phyloP scores from a whole-genome alignment of 2,888 invertebrate species.

The Tenthredo mesomela region DNA sequence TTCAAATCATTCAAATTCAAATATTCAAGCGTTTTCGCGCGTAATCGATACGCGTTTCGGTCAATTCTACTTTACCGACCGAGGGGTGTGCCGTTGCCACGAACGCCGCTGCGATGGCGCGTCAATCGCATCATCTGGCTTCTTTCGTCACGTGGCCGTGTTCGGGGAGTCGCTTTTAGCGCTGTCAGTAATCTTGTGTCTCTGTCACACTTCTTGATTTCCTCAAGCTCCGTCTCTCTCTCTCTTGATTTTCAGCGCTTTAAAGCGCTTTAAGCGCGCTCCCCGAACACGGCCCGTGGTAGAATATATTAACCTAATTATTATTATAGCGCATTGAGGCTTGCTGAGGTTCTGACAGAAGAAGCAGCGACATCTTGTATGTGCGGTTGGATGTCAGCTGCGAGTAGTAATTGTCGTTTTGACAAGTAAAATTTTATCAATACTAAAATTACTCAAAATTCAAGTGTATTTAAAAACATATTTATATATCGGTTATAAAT shows the following conservation, averaged over 20 bases:
- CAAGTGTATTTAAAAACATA: background rate
- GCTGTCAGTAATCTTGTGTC: no score
- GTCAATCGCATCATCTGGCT: background rate
- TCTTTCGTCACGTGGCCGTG: background rate
- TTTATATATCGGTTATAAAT: background rate
- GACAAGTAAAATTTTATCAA: background rate
- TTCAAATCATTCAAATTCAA: no score
- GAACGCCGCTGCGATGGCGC: background rate
- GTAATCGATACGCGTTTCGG: background rate
- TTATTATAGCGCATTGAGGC: background rate
- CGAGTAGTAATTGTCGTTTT: slow-evolving; percentile 2
- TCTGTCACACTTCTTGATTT: no score
- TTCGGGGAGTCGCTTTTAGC: no score
- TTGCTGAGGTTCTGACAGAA: slow-evolving; percentile 19
- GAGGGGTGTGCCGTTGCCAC: background rate
- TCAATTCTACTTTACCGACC: background rate
- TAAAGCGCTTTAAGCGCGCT: no score
- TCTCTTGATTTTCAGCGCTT: no score
- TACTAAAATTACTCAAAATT: background rate
- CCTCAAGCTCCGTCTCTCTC: no score
- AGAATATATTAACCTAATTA: slow-evolving; percentile 14
- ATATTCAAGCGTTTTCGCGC: background rate
- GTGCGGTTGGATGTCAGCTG: slow-evolving; percentile 39
- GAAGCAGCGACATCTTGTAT: slow-evolving; percentile 43
- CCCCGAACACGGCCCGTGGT: no score